Percentiles rank a stretch among this genome's conserved stretches.
Conservation (phyloP, 1,140 invertebrate genomes). For the Drosophila kikkawai region DNA sequence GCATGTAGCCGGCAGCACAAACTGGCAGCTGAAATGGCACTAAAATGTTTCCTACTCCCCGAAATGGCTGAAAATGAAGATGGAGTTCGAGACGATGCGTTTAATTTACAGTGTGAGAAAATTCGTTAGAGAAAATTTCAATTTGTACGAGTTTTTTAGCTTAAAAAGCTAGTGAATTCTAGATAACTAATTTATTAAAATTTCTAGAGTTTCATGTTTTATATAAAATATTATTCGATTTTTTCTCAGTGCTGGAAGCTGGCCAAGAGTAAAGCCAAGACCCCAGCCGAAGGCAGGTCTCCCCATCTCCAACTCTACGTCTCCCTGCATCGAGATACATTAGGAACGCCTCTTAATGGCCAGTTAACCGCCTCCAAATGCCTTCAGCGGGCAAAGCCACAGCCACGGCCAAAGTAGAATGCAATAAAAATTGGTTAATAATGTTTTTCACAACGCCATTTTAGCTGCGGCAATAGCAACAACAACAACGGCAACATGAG, state of each 20-base stretch:
- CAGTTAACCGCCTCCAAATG: slow-evolving; percentile 81
- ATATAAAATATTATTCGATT: neutral
- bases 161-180: neutral
- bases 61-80: slow-evolving; percentile 53
- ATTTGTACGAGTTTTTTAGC: neutral
- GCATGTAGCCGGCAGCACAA: slow-evolving; percentile 60
- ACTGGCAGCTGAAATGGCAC: slow-evolving; percentile 68
- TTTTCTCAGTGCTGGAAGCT: slow-evolving; percentile 7
- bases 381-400: slow-evolving; percentile 40
- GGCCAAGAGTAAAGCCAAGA: slow-evolving; percentile 11
- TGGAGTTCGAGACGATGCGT: slow-evolving; percentile 31
- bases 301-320: slow-evolving; percentile 16
- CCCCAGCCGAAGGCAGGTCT: slow-evolving; percentile 51
- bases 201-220: neutral
- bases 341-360: slow-evolving; percentile 82
- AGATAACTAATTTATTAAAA: neutral
- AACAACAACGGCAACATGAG: slow-evolving; percentile 45
- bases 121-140: too few relatives aligned
- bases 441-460: slow-evolving; percentile 83
- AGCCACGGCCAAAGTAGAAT: slow-evolving; percentile 46
- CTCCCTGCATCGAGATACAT: slow-evolving; percentile 58
- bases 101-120: slow-evolving; percentile 2
- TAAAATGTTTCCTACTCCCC: slow-evolving; percentile 65
- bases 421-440: slow-evolving; percentile 82
- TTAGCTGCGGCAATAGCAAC: slow-evolving; percentile 43